These are phyloP conservation scores for Chrysomallon squamiferum DNA, from an alignment of 1,140 invertebrate species.

Conservation along the genomic window DNA sequence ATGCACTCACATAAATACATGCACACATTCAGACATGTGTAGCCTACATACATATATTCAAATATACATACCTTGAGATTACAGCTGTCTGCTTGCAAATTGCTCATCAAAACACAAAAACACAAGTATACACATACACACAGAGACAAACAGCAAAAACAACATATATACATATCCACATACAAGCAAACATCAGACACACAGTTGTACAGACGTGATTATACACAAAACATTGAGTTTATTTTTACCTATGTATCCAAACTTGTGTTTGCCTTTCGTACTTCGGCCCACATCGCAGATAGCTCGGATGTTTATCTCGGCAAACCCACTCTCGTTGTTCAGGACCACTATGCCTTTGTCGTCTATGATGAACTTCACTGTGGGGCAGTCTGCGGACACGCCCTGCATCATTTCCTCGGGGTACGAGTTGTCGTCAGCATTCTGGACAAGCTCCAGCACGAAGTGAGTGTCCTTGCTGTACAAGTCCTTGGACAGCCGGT, in stretches of 20 bases:
- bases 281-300: slow-evolving; percentile 63
- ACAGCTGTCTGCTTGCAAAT: too few relatives aligned
- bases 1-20: too few relatives aligned
- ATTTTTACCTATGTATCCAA: slow-evolving; percentile 61
- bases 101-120: too few relatives aligned
- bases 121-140: too few relatives aligned
- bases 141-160: too few relatives aligned
- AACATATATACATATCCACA: too few relatives aligned
- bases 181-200: too few relatives aligned
- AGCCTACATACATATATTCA: too few relatives aligned
- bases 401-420: slow-evolving; percentile 19
- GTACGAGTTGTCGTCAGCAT: slow-evolving; percentile 64
- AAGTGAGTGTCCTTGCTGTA: slow-evolving; percentile 65
- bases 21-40: too few relatives aligned
- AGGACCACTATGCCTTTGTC: slow-evolving; percentile 44
- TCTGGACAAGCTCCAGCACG: slow-evolving; percentile 58
- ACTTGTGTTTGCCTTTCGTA: slow-evolving; percentile 62
- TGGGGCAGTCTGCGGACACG: slow-evolving; percentile 27
- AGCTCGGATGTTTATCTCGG: slow-evolving; percentile 56
- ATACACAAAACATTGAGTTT: too few relatives aligned
- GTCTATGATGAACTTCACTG: slow-evolving; percentile 56
- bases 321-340: slow-evolving; percentile 63
- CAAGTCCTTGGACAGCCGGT: slow-evolving; percentile 61
- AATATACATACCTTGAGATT: too few relatives aligned
- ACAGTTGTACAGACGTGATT: too few relatives aligned